A percentile compares a stretch with the other conserved stretches of the same genome.
Evolutionary conservation across 2,888 invertebrate genomes (phyloP).

Genomic region (Leucophenga maculata): DNA sequence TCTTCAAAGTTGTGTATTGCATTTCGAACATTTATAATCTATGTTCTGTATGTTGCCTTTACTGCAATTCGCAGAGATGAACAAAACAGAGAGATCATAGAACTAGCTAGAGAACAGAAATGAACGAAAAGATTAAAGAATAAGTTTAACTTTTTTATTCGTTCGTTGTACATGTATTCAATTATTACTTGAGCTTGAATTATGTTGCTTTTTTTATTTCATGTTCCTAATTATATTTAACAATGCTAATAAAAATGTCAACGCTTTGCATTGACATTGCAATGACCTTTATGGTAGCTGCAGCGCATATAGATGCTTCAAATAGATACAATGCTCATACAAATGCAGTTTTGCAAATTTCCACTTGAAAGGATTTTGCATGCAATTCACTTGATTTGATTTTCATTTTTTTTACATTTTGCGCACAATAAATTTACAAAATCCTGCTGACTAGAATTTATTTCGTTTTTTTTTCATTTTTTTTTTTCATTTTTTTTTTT

Average conservation of each 20-base stretch:
- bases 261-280: conserved; percentile 7
- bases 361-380: background rate
- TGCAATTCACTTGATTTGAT: background rate
- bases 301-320: background rate
- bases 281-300: conserved; percentile 3
- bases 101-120: too few species aligned
- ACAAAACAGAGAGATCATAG: too few species aligned
- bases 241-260: background rate
- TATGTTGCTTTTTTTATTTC: background rate
- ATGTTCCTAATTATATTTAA: background rate
- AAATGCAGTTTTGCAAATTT: background rate
- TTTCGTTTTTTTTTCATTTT: background rate
- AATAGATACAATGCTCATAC: too few species aligned
- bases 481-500: background rate
- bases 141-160: too few species aligned
- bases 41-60: too few species aligned
- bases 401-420: background rate
- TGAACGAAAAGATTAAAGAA: too few species aligned
- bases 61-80: too few species aligned
- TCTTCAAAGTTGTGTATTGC: too few species aligned
- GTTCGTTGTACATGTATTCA: too few species aligned
- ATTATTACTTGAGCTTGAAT: too few species aligned
- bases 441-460: conserved; percentile 1
- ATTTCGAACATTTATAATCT: too few species aligned
- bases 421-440: background rate